Evolutionary conservation across 2,113 vertebrate genomes (phyloP), one percentile per base, ranked within the genome.

Genomic region (Corynorhinus townsendii): DNA sequence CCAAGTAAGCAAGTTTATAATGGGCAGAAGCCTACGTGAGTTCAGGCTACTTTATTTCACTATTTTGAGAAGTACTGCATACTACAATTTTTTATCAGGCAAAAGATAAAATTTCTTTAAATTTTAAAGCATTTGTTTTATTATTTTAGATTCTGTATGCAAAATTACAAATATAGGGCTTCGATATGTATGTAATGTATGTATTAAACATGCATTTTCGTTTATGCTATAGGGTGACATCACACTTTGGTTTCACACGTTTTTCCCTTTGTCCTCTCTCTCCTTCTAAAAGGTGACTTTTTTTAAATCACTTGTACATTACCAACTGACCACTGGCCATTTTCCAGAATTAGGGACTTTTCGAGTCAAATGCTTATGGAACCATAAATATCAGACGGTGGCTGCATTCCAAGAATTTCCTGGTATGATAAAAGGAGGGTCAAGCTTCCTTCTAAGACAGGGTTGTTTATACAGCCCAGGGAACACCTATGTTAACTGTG

Each of bases 331-430:
- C 14, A 52, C 22, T 52, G 52, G 71, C 30, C 11, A 47, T 92
- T 94, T 96, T 94, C 80, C 72, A 93, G 84, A 82, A 69, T 84
- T 71, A 86, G 43, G 64, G 75, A 59, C 69, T 93, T 96, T 95
- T 69, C 82, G 77, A 94, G 43, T 90, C 77, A 79, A 95, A 91
- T 71, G 71, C 47, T 96, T 90, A 95, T 91, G 49, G 73, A 96
- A 95, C 75, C 49, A 56, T 92, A 94, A 89, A 93, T 85, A 82
- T 88, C 90, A 94, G 84, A 79, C 33, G 15, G 40, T 95, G 92
- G 66, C 0, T 52, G 69, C n/a, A 69, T 76, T 35, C 84, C 72
- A 95, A 45, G 52, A 62, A 71, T 92, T 95, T 95, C 59, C 86
- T 75, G 47, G 84, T 84, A 62, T 83, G 89, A 69, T 62, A 47